Evolutionary conservation across 2,113 vertebrate genomes (phyloP), one percentile per base, ranked within the genome.

Genomic region (Cheilinus undulatus): DNA sequence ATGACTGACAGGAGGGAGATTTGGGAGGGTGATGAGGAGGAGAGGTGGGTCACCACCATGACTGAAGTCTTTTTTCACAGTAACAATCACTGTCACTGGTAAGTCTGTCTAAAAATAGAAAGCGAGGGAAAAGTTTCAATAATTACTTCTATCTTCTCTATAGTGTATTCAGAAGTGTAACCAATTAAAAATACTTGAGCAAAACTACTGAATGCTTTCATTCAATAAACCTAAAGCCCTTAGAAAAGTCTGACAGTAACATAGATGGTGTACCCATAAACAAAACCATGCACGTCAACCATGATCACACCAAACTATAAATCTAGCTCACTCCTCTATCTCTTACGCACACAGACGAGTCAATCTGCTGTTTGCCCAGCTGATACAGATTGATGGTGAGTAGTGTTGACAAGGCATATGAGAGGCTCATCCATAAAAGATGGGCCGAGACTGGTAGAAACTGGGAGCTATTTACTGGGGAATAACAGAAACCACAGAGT

Each of bases 371-470:
- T 79, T 67, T 32, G 57, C 28, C 63, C 65, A 63, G 62, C 59
- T 80, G 69, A 78, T 78, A 27, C 73, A 80, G 80, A 84, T 42
- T 69, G 85, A 83, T 59, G 58, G 38, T 20, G 57, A 82, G 60
- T 27, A 3, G 22, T 51, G 73, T 30, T 46, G 77, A 85, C 72
- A 62, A 46, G 73, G 61, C 73, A 28, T 56, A 80, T 42, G 48
- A 84, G 78, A 73, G 61, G 59, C 61, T 84, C 83, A 86, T 88
- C 65, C 69, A 89, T 86, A 81, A 91, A 84, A 82, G 66, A 88
- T 88, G 83, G 45, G 30, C 38, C 22, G 67, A 23, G 43, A 36
- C 3, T 1, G 40, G 3, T 63, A 58, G 67, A 43, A 65, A 53
- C 59, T 61, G 28, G 19, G 13, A 73, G 66, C 62, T 28, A 63